Percentiles rank a stretch among this genome's conserved stretches.
phyloP scores from a whole-genome alignment of 2,797 vertebrate species.

The Channa striata region DNA sequence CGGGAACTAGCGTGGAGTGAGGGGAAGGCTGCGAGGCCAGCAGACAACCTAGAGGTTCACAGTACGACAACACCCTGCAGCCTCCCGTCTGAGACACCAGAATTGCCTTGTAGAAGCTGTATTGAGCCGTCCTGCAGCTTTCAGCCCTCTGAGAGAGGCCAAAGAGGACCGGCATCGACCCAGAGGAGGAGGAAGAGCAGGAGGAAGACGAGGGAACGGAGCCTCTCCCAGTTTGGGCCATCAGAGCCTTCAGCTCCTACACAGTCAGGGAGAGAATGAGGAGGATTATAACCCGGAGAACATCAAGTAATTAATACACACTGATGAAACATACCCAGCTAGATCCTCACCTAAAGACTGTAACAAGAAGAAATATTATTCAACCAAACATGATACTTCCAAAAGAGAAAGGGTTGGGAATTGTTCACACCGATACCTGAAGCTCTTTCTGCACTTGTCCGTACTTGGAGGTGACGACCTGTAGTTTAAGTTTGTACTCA shows the following conservation, averaged over 20 bases:
- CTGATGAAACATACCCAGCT: too few species aligned
- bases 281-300: neutral
- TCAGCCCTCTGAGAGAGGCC: slow-evolving; percentile 80
- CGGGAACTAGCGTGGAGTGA: slow-evolving; percentile 90
- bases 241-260: slow-evolving; percentile 89
- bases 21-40: slow-evolving; percentile 94
- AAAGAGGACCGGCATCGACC: slow-evolving; percentile 32
- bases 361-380: neutral
- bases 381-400: neutral
- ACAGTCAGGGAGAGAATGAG: neutral
- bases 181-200: slow-evolving; percentile 23
- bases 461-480: slow-evolving; percentile 90
- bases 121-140: slow-evolving; percentile 78
- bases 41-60: slow-evolving; percentile 89
- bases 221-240: slow-evolving; percentile 75
- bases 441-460: slow-evolving; percentile 88
- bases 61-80: slow-evolving; percentile 92
- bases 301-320: too few species aligned
- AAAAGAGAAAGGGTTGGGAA: neutral
- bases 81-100: slow-evolving; percentile 89
- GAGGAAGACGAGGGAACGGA: slow-evolving; percentile 53
- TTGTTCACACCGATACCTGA: slow-evolving; percentile 76
- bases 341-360: too few species aligned
- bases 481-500: slow-evolving; percentile 91
- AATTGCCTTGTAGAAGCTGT: slow-evolving; percentile 88